phyloP scores from a whole-genome alignment of 2,888 invertebrate species.

The Crossocerus cetratus region DNA sequence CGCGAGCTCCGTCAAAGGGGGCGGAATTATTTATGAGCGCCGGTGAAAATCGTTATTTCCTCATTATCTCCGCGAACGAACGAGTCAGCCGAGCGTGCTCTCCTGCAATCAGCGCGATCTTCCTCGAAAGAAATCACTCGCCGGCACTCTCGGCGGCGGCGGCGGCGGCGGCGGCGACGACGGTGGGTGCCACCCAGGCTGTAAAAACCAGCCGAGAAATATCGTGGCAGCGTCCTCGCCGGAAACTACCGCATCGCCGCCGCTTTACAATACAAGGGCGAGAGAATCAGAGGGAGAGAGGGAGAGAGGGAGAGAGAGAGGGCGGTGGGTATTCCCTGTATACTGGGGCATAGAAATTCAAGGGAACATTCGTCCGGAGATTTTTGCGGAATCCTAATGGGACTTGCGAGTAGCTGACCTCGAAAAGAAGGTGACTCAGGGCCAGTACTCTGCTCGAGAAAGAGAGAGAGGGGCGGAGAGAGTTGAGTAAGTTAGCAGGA shows the following conservation, averaged over 20 bases:
- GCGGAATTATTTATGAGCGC: constrained; percentile 52
- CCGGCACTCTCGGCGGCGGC: neutral
- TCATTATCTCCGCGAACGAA: constrained; percentile 27
- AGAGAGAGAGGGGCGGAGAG: neutral
- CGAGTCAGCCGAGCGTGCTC: constrained; percentile 11
- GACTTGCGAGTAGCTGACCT: neutral
- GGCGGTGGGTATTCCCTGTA: too few relatives aligned
- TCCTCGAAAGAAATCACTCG: constrained; percentile 1
- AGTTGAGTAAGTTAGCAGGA: constrained; percentile 1
- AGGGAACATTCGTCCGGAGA: too few relatives aligned
- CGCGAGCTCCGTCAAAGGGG: constrained; percentile 31
- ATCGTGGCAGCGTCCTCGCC: neutral
- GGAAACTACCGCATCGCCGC: too few relatives aligned
- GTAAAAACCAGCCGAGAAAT: constrained; percentile 12
- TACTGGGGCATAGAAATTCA: too few relatives aligned
- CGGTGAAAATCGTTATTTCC: constrained; percentile 47
- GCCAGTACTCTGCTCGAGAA: neutral
- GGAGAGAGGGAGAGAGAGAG: too few relatives aligned
- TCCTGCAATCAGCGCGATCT: constrained; percentile 34
- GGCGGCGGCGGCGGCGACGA: neutral
- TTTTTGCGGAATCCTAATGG: too few relatives aligned
- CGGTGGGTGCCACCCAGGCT: neutral
- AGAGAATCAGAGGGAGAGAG: too few relatives aligned
- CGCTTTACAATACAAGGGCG: too few relatives aligned
- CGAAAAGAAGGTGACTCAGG: neutral